Evolutionary conservation across 2,888 invertebrate genomes (phyloP).

Genomic region (Schrankia costaestrigalis): DNA sequence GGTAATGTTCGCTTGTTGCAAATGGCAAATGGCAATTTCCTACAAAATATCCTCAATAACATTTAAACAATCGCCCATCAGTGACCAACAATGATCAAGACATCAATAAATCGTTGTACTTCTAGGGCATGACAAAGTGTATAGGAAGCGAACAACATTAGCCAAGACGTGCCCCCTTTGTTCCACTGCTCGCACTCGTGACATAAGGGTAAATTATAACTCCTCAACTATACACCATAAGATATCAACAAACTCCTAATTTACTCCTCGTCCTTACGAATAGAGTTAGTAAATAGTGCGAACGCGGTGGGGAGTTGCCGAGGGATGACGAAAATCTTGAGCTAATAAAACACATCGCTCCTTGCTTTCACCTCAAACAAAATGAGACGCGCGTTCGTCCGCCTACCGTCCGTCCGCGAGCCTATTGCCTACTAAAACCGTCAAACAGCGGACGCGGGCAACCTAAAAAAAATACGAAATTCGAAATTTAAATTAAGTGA

Average conservation of each 20-base stretch:
- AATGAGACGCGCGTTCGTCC: slow-evolving; percentile 63
- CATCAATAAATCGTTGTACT: slow-evolving; percentile 15
- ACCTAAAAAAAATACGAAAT: slow-evolving; percentile 26
- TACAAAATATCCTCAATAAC: slow-evolving; percentile 9
- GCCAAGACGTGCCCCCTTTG: slow-evolving; percentile 27
- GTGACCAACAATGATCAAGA: slow-evolving; percentile 10
- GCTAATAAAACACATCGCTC: slow-evolving; percentile 71
- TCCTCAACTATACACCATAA: slow-evolving; percentile 28
- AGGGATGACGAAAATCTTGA: slow-evolving; percentile 75
- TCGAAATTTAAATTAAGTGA: slow-evolving; percentile 20
- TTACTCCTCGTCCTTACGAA: slow-evolving; percentile 27
- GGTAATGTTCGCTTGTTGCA: too few relatives aligned
- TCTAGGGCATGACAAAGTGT: slow-evolving; percentile 30
- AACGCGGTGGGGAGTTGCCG: slow-evolving; percentile 53
- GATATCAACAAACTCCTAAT: slow-evolving; percentile 16
- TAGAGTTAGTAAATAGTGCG: slow-evolving; percentile 42
- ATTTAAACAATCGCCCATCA: slow-evolving; percentile 22
- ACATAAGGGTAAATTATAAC: slow-evolving; percentile 31
- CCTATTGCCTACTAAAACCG: slow-evolving; percentile 56
- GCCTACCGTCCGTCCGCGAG: slow-evolving; percentile 44
- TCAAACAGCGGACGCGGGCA: slow-evolving; percentile 58
- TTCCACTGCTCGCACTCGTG: slow-evolving; percentile 27
- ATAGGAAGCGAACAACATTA: slow-evolving; percentile 23
- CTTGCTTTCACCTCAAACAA: slow-evolving; percentile 76
- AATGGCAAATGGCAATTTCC: too few relatives aligned